Percentiles rank a stretch among this genome's conserved stretches.
phyloP scores from a whole-genome alignment of 2,797 vertebrate genomes.

The Pampus argenteus region DNA sequence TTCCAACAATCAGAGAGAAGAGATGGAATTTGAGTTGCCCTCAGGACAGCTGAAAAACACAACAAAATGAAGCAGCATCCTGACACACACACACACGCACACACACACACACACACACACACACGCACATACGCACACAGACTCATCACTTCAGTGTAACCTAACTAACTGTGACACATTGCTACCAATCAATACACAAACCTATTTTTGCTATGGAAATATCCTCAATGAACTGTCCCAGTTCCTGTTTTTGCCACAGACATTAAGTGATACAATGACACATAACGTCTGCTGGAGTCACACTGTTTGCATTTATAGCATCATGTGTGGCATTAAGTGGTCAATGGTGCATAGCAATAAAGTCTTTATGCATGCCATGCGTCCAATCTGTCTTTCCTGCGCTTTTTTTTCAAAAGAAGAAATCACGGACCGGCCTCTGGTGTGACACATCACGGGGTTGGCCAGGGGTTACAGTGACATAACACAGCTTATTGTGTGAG shows the following conservation, averaged over 20 bases:
- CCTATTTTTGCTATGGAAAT: constrained; percentile 36
- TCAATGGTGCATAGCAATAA: constrained; percentile 31
- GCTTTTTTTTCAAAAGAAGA: constrained; percentile 20
- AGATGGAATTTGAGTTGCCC: constrained; percentile 29
- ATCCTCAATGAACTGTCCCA: constrained; percentile 36
- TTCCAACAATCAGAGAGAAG: constrained; percentile 10
- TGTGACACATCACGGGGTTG: constrained; percentile 49
- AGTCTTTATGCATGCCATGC: not conserved
- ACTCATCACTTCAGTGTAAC: constrained; percentile 31
- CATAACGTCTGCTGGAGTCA: constrained; percentile 8
- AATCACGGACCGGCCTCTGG: constrained; percentile 26
- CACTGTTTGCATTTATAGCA: constrained; percentile 23
- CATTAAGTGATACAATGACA: constrained; percentile 14
- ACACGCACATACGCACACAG: constrained; percentile 2
- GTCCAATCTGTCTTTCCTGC: constrained; percentile 21
- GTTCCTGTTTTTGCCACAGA: constrained; percentile 10
- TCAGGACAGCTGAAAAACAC: constrained; percentile 19
- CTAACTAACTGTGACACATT: constrained; percentile 59
- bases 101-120: constrained; percentile 4
- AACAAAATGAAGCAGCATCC: constrained; percentile 17
- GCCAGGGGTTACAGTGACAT: constrained; percentile 63
- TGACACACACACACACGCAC: not conserved
- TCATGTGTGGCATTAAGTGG: constrained; percentile 46
- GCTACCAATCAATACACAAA: constrained; percentile 62
- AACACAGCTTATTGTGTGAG: constrained; percentile 60